phyloP scores from a whole-genome alignment of 2,888 invertebrate species.

The Ptilodon capucinus region DNA sequence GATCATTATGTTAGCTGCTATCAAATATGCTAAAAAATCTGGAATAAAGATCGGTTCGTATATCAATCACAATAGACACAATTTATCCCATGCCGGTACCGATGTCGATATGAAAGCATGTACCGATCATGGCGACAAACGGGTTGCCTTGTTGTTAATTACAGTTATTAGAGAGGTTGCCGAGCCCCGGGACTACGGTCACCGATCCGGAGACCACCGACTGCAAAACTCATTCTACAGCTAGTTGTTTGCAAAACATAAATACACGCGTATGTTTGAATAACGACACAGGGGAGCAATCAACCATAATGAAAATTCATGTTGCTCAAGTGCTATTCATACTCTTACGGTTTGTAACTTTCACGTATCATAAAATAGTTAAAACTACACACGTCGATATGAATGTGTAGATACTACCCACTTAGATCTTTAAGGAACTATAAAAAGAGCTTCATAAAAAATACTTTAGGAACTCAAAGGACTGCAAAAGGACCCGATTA shows the following conservation, averaged over 20 bases:
- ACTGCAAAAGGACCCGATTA: too few species aligned
- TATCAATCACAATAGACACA: too few species aligned
- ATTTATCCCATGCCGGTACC: conserved; percentile 1
- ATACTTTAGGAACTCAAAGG: too few species aligned
- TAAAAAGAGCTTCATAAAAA: too few species aligned
- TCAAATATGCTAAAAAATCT: too few species aligned
- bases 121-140: conserved; percentile 39
- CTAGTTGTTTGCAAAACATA: conserved; percentile 36
- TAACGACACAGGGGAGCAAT: conserved; percentile 43
- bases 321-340: conserved; percentile 25
- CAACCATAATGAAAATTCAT: conserved; percentile 33
- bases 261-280: conserved; percentile 37
- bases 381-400: too few species aligned
- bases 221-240: conserved; percentile 45
- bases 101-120: conserved; percentile 25
- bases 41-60: too few species aligned
- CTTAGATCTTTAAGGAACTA: too few species aligned
- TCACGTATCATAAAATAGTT: too few species aligned
- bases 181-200: conserved; percentile 55
- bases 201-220: conserved; percentile 55
- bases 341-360: background rate
- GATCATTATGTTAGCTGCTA: too few species aligned
- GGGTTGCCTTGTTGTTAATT: conserved; percentile 66
- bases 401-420: too few species aligned
- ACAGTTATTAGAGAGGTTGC: conserved; percentile 71